Base-by-base conservation (phyloP, 2,797 vertebrate genomes). In the Melanotaenia pygmaea region DNA sequence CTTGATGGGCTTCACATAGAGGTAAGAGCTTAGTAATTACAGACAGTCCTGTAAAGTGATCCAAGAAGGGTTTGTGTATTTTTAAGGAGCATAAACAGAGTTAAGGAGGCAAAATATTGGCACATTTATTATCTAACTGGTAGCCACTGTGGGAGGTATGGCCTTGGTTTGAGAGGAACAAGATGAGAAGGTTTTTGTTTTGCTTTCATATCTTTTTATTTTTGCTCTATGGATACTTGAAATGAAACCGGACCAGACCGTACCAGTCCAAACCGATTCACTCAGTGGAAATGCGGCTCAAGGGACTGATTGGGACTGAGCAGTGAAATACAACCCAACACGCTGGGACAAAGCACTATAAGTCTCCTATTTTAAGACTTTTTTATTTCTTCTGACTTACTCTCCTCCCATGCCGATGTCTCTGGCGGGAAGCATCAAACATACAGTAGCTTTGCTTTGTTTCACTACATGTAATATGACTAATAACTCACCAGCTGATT, bases 1-100 rank as follows among this genome's bases (percentile, higher is more conserved):
- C 73, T 77, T 64, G 59, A 76, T 68, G 82, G 59, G 73, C 63
- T 62, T 80, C 68, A 47, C 59, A 79, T 43, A 88, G 85, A 82
- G 57, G 62, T 64, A 86, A 72, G 64, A 74, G 76, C 73, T 76
- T 40, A 26, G 58, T 86, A 82, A 93, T 79, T 67, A 77, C 53
- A 80, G 77, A 59, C 73, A 35, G 64, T 32, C 35, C 56, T n/a
- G 50, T 54, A 54, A 74, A 81, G 69, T 4, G 1, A 79, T 64
- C 18, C 18, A 0, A 63, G 38, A 4, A 53, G 50, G 58, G 65
- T 37, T 28, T 82, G n/a, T 18, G 28, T 43, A 45, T 80, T 69
- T 77, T 80, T 63, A 76, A 80, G 60, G 74, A 40, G 61, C 81
- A 40, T 34, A 8, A 18, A 38, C 7, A 1, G n/a, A 11, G 57